Conservation (phyloP, 1,140 invertebrate species). For the Oryctes rhinoceros region DNA sequence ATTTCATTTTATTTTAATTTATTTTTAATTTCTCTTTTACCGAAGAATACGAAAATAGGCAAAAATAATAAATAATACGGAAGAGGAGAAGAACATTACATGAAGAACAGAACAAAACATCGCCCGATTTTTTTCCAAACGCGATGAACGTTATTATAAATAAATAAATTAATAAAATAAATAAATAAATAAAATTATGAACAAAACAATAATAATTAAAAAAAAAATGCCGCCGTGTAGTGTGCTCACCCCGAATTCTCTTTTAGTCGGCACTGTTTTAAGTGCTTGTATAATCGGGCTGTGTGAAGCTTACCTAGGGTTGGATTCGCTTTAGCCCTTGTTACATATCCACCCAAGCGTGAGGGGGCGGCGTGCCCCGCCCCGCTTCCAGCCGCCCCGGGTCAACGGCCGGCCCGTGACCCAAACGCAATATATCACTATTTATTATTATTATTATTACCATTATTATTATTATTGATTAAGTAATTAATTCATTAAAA, state of each 20-base stretch:
- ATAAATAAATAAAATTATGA: slow-evolving; percentile 10
- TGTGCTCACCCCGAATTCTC: slow-evolving; percentile 61
- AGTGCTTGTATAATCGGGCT: slow-evolving; percentile 63
- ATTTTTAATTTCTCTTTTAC: not conserved
- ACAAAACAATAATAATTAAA: slow-evolving; percentile 19
- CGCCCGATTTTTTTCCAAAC: slow-evolving; percentile 34
- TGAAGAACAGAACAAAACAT: slow-evolving; percentile 7
- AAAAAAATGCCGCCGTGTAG: slow-evolving; percentile 56
- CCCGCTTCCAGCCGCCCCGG: slow-evolving; percentile 50
- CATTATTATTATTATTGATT: slow-evolving; percentile 29
- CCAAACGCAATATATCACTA: slow-evolving; percentile 58
- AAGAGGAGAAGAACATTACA: not conserved
- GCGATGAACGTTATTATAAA: slow-evolving; percentile 41
- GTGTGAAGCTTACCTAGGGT: slow-evolving; percentile 63
- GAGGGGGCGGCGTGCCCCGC: slow-evolving; percentile 51
- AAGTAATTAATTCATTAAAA: slow-evolving; percentile 20
- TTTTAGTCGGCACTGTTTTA: slow-evolving; percentile 62
- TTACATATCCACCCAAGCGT: slow-evolving; percentile 61
- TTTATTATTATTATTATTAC: slow-evolving; percentile 51
- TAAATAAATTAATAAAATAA: slow-evolving; percentile 15
- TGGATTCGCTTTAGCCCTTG: slow-evolving; percentile 63
- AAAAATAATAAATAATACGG: not conserved
- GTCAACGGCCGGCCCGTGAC: slow-evolving; percentile 49
- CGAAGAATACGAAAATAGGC: not conserved
- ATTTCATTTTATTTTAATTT: no score